Conservation (phyloP, 2,113 vertebrate species). For the Antidorcas marsupialis region DNA sequence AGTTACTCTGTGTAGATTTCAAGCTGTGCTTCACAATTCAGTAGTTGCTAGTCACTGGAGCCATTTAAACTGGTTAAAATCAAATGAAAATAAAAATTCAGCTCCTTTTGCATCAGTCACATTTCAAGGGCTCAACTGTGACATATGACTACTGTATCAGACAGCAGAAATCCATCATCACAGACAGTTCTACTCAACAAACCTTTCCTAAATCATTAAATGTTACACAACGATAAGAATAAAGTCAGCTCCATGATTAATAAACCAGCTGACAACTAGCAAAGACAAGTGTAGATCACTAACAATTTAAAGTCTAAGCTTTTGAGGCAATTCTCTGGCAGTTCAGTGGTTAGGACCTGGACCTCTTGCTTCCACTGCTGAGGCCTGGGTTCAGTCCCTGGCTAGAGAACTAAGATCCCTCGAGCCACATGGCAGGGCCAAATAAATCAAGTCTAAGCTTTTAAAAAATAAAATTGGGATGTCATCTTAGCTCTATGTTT, state of each 20-base stretch:
- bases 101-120: not conserved
- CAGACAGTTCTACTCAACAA: not conserved
- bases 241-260: not conserved
- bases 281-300: not conserved
- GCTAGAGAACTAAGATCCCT: not conserved
- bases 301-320: not conserved
- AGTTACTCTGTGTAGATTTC: not conserved
- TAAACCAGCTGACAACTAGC: not conserved
- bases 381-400: not conserved
- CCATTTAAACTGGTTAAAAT: not conserved
- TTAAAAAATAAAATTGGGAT: not conserved
- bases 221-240: not conserved
- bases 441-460: not conserved
- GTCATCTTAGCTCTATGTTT: not conserved
- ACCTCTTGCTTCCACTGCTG: not conserved
- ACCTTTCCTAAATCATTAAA: not conserved
- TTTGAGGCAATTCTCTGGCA: not conserved
- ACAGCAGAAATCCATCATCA: not conserved
- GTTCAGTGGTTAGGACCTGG: not conserved
- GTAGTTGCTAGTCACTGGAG: not conserved
- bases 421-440: accelerated
- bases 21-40: not conserved
- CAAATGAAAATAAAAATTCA: not conserved
- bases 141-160: not conserved
- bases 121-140: not conserved